A percentile compares a stretch with the other conserved stretches of the same genome.
Conservation (phyloP, 2,888 invertebrate species). For the Panopea generosa region DNA sequence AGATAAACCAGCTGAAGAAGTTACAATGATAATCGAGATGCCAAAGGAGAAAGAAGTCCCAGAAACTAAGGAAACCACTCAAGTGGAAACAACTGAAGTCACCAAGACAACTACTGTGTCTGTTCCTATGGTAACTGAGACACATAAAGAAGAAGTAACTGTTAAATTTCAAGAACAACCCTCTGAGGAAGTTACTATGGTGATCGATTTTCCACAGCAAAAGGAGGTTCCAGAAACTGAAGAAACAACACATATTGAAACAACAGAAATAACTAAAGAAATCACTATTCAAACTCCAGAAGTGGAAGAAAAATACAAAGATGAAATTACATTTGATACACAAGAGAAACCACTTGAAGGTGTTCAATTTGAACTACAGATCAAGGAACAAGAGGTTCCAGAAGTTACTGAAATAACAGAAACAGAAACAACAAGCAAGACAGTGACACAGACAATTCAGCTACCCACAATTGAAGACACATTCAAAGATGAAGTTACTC, state of each 20-base stretch:
- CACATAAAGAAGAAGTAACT: slow-evolving; percentile 52
- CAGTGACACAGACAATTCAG: slow-evolving; percentile 47
- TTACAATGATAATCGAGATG: slow-evolving; percentile 40
- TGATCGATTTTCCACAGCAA: slow-evolving; percentile 38
- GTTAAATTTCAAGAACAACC: slow-evolving; percentile 55
- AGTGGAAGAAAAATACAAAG: slow-evolving; percentile 53
- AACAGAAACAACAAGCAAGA: slow-evolving; percentile 46
- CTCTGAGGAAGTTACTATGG: slow-evolving; percentile 55
- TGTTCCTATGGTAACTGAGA: slow-evolving; percentile 50
- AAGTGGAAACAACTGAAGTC: slow-evolving; percentile 40
- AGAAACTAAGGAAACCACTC: slow-evolving; percentile 38
- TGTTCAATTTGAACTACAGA: slow-evolving; percentile 51
- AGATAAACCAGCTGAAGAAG: slow-evolving; percentile 64
- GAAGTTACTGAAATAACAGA: slow-evolving; percentile 42
- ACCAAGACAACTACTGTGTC: slow-evolving; percentile 37
- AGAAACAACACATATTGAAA: slow-evolving; percentile 50
- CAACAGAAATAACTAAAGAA: slow-evolving; percentile 30
- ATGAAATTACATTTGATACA: slow-evolving; percentile 52
- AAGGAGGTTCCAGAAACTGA: slow-evolving; percentile 35
- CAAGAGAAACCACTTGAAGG: slow-evolving; percentile 49
- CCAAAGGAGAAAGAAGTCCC: slow-evolving; percentile 41
- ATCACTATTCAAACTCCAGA: slow-evolving; percentile 68
- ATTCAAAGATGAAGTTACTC: slow-evolving; percentile 66
- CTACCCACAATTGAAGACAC: slow-evolving; percentile 62
- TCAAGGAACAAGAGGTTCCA: slow-evolving; percentile 48